Evolutionary conservation across 2,113 vertebrate species (phyloP).

Genomic region (Chloroceryle aenea): DNA sequence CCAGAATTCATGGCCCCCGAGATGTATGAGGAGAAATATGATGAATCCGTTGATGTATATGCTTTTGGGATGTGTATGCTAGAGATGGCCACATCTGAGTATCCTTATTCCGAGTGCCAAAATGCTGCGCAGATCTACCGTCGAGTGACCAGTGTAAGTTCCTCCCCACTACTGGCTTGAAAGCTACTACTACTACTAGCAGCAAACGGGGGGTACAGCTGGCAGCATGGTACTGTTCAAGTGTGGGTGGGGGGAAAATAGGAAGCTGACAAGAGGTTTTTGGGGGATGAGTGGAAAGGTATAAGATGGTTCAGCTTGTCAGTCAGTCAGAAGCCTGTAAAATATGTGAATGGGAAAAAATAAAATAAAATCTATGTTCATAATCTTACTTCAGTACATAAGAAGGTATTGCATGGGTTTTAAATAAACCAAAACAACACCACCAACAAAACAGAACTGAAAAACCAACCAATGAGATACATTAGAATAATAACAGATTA

Average conservation of each 20-base stretch:
- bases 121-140: conserved; percentile 99
- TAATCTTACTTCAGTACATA: not conserved
- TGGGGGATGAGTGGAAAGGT: not conserved
- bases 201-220: not conserved
- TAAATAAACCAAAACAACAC: not conserved
- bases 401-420: not conserved
- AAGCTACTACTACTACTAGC: not conserved
- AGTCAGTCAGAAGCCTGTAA: not conserved
- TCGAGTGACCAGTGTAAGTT: conserved; percentile 98
- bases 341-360: not conserved
- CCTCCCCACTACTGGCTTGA: not conserved
- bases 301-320: not conserved
- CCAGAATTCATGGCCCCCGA: conserved; percentile 99
- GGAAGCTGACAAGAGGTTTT: not conserved
- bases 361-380: not conserved
- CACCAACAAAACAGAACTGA: not conserved
- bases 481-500: not conserved
- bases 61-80: conserved; percentile 99
- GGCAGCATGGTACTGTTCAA: not conserved
- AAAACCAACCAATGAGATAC: not conserved
- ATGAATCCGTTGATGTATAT: conserved; percentile 98
- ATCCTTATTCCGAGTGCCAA: conserved; percentile 98
- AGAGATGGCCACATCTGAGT: conserved; percentile 99
- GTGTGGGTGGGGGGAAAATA: not conserved
- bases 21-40: conserved; percentile 99